phyloP scores from a whole-genome alignment of 2,113 vertebrate genomes.

The Microtus ochrogaster region DNA sequence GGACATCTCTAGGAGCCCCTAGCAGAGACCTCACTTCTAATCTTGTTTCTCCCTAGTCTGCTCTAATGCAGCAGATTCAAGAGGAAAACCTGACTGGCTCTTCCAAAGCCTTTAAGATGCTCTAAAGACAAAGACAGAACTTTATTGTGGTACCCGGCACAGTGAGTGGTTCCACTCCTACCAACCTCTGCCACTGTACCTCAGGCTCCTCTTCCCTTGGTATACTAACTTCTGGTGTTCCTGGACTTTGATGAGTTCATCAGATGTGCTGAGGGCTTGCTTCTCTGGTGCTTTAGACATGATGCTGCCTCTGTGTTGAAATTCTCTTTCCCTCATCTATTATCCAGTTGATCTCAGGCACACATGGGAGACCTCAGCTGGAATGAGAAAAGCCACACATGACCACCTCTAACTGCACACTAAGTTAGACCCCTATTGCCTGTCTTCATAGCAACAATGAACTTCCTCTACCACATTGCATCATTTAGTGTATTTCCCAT shows the following conservation, averaged over 20 bases:
- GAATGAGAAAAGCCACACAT: neutral
- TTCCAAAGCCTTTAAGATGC: slow-evolving; percentile 12
- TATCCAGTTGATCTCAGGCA: neutral
- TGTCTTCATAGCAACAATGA: neutral
- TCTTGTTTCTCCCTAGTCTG: neutral
- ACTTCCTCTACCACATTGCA: neutral
- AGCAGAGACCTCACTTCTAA: neutral
- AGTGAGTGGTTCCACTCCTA: neutral
- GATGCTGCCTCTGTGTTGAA: neutral
- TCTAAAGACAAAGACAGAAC: neutral
- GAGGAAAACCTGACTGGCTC: neutral
- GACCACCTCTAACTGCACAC: neutral
- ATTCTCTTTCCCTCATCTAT: neutral
- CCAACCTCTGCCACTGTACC: neutral
- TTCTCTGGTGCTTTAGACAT: neutral
- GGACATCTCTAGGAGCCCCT: neutral
- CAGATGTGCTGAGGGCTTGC: neutral
- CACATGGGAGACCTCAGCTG: neutral
- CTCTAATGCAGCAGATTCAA: neutral
- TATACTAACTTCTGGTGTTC: neutral
- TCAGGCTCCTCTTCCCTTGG: neutral
- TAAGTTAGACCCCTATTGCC: neutral
- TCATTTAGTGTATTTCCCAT: neutral
- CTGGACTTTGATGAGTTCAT: neutral
- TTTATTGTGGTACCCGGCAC: neutral